phyloP scores from a whole-genome alignment of 2,888 invertebrate species.

The Oligia fasciuncula region DNA sequence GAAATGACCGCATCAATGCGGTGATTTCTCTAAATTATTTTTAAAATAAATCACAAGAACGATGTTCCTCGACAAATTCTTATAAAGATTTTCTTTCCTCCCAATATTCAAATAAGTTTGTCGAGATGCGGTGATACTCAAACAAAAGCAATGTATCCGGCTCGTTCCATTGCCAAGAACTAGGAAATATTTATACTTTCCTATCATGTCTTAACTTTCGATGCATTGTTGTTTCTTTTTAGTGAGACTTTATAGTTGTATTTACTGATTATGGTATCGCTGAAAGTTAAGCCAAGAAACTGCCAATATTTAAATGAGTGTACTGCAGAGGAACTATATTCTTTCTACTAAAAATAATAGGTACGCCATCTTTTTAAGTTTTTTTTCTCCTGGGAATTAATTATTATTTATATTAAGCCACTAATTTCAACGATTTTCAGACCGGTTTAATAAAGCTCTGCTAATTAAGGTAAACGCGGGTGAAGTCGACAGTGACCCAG shows the following conservation, averaged over 20 bases:
- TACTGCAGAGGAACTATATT: slow-evolving; percentile 16
- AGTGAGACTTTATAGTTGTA: slow-evolving; percentile 7
- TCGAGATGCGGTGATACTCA: neutral
- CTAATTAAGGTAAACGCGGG: no score
- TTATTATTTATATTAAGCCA: neutral
- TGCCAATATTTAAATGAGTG: slow-evolving; percentile 6
- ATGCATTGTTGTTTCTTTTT: slow-evolving; percentile 22
- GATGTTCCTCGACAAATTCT: neutral
- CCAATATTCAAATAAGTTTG: slow-evolving; percentile 33
- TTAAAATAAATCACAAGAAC: neutral
- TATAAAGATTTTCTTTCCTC: neutral
- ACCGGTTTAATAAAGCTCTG: neutral
- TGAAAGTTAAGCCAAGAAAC: slow-evolving; percentile 26
- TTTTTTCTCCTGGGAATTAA: neutral
- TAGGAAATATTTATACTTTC: slow-evolving; percentile 32
- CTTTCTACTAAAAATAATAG: neutral
- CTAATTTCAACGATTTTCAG: neutral
- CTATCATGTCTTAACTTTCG: slow-evolving; percentile 29
- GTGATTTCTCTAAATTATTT: neutral
- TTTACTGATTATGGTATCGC: slow-evolving; percentile 27
- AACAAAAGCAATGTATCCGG: slow-evolving; percentile 13
- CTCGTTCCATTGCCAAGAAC: slow-evolving; percentile 43
- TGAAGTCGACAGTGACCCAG: no score
- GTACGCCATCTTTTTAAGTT: no score
- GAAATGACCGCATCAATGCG: no score